These are phyloP conservation scores for Sebastes nivosus DNA, from an alignment of 2,797 vertebrate genomes.

Conservation along the genomic window DNA sequence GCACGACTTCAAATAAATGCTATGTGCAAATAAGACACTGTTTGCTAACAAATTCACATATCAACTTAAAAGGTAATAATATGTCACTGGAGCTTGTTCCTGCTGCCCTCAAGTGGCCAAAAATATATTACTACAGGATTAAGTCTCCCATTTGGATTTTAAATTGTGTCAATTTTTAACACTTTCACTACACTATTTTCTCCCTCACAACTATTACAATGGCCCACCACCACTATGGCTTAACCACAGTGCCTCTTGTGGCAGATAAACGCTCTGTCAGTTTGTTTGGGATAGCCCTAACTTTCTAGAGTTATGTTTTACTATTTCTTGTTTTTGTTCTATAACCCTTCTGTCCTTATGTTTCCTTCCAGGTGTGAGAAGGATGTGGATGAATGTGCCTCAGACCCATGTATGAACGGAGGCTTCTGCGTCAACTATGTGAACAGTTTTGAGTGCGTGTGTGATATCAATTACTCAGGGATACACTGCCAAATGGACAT, in stretches of 20 bases:
- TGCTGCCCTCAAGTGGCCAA: neutral
- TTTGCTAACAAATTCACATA: neutral
- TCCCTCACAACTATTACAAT: neutral
- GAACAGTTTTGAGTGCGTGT: constrained; percentile 88
- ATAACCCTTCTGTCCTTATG: neutral
- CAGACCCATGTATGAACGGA: constrained; percentile 87
- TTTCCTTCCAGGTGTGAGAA: constrained; percentile 86
- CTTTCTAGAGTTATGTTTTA: neutral
- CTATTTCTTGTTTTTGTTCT: neutral
- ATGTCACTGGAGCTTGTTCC: neutral
- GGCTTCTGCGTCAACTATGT: constrained; percentile 89
- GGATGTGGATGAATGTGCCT: constrained; percentile 90
- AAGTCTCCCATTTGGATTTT: neutral
- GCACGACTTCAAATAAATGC: neutral
- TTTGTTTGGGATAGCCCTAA: neutral
- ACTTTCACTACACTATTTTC: neutral
- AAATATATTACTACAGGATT: neutral
- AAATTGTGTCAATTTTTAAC: neutral
- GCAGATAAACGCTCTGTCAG: neutral
- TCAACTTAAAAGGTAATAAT: neutral
- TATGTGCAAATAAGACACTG: neutral
- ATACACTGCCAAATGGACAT: constrained; percentile 89
- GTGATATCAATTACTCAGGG: constrained; percentile 86
- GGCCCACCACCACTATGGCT: too few species aligned
- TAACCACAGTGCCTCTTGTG: neutral